Percentiles rank a stretch among this genome's conserved stretches.
Evolutionary conservation across 1,140 invertebrate genomes (phyloP).

Genomic region (Tetragnatha versicolor): DNA sequence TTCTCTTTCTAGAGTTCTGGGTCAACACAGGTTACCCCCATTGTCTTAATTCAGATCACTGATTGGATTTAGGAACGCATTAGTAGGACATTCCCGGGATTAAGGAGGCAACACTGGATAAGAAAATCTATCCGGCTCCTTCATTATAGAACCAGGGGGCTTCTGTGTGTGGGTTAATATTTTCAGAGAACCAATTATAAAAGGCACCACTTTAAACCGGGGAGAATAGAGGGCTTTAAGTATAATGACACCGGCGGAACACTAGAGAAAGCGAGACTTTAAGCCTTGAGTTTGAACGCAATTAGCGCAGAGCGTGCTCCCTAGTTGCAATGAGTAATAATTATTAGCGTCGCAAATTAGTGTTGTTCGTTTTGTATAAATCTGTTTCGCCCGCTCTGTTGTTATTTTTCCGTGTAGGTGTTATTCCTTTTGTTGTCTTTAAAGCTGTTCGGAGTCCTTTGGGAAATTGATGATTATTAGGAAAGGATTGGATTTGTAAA

Average conservation of each 20-base stretch:
- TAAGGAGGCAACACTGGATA: background rate
- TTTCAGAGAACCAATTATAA: constrained; percentile 10
- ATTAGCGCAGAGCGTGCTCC: background rate
- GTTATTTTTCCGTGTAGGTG: too few relatives aligned
- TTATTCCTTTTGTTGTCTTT: too few relatives aligned
- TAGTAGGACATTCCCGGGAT: constrained; percentile 14
- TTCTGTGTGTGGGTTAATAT: constrained; percentile 6
- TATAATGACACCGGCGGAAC: constrained; percentile 14
- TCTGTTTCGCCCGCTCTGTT: too few relatives aligned
- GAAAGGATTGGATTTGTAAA: too few relatives aligned
- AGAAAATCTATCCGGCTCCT: background rate
- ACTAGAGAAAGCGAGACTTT: background rate
- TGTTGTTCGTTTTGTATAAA: too few relatives aligned
- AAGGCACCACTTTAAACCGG: constrained; percentile 2
- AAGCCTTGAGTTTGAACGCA: constrained; percentile 18
- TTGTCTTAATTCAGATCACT: constrained; percentile 15
- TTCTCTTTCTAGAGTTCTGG: background rate
- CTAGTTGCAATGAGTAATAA: constrained; percentile 1
- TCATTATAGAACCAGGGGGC: background rate
- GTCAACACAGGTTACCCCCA: constrained; percentile 20
- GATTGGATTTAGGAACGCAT: constrained; percentile 15
- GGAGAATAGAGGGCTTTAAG: background rate
- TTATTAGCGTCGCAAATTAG: constrained; percentile 13
- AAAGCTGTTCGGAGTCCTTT: too few relatives aligned
- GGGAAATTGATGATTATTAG: too few relatives aligned